A percentile compares a stretch with the other conserved stretches of the same genome.
These are phyloP conservation scores for Threskiornis aethiopicus DNA, from an alignment of 2,797 vertebrate genomes.

Conservation along the genomic window DNA sequence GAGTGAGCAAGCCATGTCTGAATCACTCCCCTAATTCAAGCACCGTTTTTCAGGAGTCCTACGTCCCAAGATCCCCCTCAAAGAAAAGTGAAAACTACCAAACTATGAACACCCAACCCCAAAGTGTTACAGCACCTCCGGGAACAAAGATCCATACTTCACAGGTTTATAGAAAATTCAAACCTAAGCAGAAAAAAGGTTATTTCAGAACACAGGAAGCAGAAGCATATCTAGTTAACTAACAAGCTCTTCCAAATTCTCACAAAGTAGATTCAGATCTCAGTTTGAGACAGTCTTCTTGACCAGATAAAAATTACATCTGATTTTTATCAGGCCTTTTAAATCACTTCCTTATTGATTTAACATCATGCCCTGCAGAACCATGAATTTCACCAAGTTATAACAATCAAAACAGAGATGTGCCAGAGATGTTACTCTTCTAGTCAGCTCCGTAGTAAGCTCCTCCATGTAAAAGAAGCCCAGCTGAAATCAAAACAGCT, in stretches of 20 bases:
- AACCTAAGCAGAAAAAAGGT: not conserved
- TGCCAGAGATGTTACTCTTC: not conserved
- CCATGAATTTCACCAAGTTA: not conserved
- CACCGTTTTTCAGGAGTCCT: not conserved
- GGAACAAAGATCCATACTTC: not conserved
- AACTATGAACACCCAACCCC: not conserved
- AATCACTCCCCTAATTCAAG: not conserved
- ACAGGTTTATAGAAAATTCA: not conserved
- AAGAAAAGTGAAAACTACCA: not conserved
- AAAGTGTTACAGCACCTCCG: not conserved
- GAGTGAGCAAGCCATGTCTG: not conserved
- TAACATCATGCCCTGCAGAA: not conserved
- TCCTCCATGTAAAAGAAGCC: not conserved
- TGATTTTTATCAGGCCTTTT: not conserved
- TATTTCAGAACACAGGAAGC: not conserved
- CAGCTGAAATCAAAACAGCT: not conserved
- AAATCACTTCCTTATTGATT: not conserved
- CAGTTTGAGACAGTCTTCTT: not conserved
- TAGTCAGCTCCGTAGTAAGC: not conserved
- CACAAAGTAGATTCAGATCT: not conserved
- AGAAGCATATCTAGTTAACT: not conserved
- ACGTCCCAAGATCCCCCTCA: not conserved
- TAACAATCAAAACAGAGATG: not conserved
- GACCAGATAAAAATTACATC: not conserved
- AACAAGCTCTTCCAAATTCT: not conserved